These are phyloP conservation scores for Pyrrhura leucotis DNA, from an alignment of 2,797 vertebrate species.

Conservation along the genomic window DNA sequence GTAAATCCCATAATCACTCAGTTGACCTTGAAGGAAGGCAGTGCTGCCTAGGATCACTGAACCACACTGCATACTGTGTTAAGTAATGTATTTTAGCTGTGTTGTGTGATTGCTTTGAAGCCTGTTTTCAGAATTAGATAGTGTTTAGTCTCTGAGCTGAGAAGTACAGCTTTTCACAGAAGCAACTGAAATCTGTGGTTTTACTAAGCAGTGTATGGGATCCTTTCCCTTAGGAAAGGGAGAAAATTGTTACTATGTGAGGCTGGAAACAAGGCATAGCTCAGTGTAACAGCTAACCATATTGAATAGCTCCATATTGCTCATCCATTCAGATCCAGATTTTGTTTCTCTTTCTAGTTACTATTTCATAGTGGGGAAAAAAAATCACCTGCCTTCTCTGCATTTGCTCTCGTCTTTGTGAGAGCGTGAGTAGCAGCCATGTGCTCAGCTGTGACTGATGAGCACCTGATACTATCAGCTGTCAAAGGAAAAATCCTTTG, in stretches of 20 bases:
- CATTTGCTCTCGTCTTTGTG: not conserved
- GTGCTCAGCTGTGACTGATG: not conserved
- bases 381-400: not conserved
- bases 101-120: not conserved
- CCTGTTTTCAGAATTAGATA: not conserved
- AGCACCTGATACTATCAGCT: not conserved
- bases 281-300: not conserved
- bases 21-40: constrained; percentile 48
- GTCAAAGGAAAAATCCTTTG: not conserved
- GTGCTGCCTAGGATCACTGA: not conserved
- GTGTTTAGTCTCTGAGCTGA: not conserved
- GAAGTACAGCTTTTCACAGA: not conserved
- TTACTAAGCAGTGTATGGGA: not conserved
- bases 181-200: not conserved
- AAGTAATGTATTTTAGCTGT: constrained; percentile 11
- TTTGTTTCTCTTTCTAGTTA: not conserved
- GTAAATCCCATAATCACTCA: constrained; percentile 53
- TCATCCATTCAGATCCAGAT: not conserved
- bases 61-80: not conserved
- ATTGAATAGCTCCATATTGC: not conserved
- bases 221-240: not conserved
- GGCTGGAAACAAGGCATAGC: not conserved
- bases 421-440: not conserved
- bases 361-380: not conserved
- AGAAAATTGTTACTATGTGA: not conserved